Evolutionary conservation across 2,888 invertebrate species (phyloP).

Genomic region (Eupelmus urozonus): DNA sequence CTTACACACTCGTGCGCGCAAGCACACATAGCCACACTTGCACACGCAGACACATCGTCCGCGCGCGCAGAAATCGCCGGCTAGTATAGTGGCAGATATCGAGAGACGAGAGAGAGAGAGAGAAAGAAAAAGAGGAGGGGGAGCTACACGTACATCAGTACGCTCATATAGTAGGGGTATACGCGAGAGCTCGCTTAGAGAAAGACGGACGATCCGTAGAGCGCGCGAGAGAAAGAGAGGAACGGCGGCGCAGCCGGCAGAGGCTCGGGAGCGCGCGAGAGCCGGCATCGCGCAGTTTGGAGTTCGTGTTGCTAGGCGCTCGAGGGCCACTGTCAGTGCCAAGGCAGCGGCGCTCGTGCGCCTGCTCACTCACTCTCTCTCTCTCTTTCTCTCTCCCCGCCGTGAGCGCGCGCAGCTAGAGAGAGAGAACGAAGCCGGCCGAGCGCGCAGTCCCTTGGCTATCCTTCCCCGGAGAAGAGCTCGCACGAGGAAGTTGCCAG

Average conservation of each 20-base stretch:
- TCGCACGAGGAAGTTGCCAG: constrained; percentile 30
- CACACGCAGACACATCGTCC: too few species aligned
- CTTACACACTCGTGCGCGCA: neutral
- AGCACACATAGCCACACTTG: neutral
- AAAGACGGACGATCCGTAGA: too few species aligned
- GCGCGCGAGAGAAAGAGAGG: constrained; percentile 46
- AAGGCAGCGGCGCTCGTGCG: constrained; percentile 67
- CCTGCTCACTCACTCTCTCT: constrained; percentile 2
- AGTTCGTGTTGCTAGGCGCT: constrained; percentile 76
- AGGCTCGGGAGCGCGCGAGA: neutral
- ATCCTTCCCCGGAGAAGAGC: constrained; percentile 27
- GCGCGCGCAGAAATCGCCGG: too few species aligned
- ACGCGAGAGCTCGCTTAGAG: neutral
- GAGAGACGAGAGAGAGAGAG: too few species aligned
- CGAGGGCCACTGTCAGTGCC: constrained; percentile 75
- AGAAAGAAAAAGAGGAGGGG: neutral
- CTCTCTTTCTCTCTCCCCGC: constrained; percentile 21
- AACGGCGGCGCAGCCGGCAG: neutral
- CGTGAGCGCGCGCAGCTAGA: too few species aligned
- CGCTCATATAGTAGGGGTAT: neutral
- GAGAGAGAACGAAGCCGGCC: too few species aligned
- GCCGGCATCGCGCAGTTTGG: constrained; percentile 58
- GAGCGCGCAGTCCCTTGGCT: neutral
- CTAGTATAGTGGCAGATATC: too few species aligned
- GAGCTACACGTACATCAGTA: neutral